These are phyloP conservation scores for Phataginus tetradactyla DNA, from an alignment of 2,797 vertebrate species.

Conservation along the genomic window DNA sequence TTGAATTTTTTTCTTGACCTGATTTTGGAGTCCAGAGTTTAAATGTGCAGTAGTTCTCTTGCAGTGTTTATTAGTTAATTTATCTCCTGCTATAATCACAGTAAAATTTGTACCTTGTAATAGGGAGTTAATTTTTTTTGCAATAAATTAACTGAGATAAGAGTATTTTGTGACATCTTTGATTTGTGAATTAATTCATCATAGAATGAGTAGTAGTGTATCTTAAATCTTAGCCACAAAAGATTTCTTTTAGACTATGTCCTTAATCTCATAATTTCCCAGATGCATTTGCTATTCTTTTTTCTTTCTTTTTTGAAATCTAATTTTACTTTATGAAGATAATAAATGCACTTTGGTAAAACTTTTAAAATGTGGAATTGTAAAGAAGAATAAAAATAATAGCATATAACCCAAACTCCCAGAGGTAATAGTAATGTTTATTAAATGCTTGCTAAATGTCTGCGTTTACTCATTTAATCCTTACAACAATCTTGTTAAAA, in stretches of 20 bases:
- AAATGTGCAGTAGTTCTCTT: slow-evolving; percentile 34
- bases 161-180: slow-evolving; percentile 8
- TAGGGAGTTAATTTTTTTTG: not conserved
- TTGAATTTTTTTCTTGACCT: slow-evolving; percentile 21
- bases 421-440: not conserved
- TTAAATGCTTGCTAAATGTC: slow-evolving; percentile 42
- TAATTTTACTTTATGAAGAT: slow-evolving; percentile 48
- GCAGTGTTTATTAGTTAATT: not conserved
- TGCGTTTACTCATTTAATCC: slow-evolving; percentile 3
- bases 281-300: not conserved
- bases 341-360: slow-evolving; percentile 10
- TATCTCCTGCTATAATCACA: not conserved
- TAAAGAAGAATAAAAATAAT: not conserved
- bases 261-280: slow-evolving; percentile 25
- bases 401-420: not conserved
- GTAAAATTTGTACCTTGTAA: not conserved
- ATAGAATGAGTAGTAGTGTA: not conserved
- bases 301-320: not conserved
- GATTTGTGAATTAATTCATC: slow-evolving; percentile 32
- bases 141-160: not conserved
- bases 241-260: not conserved
- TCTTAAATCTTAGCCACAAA: not conserved
- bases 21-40: slow-evolving; percentile 38
- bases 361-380: slow-evolving; percentile 21
- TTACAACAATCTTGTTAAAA: slow-evolving; percentile 8